These are phyloP conservation scores for Penelope pileata DNA, from an alignment of 2,113 vertebrate species.

Conservation along the genomic window DNA sequence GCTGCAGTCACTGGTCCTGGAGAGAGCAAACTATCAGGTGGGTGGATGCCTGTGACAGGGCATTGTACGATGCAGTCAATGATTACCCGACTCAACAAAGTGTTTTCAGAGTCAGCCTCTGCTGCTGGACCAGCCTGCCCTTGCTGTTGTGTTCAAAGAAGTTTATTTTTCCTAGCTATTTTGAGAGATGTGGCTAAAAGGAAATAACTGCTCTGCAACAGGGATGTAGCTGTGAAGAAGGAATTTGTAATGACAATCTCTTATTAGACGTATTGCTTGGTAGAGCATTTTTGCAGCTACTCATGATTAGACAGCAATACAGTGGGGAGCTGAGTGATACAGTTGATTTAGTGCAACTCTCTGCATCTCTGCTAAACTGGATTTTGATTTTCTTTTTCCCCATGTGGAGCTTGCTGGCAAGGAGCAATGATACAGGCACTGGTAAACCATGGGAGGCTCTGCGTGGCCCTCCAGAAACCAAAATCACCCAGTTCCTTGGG, in stretches of 20 bases:
- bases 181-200: neutral
- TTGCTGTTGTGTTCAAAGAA: neutral
- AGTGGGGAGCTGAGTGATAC: neutral
- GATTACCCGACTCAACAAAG: rapidly evolving
- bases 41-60: neutral
- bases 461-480: neutral
- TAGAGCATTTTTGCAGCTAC: neutral
- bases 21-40: neutral
- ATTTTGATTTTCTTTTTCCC: neutral
- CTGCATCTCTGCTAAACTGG: neutral
- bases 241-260: neutral
- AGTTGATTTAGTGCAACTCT: neutral
- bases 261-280: neutral
- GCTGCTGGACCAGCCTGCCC: neutral
- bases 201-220: neutral
- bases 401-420: neutral
- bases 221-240: neutral
- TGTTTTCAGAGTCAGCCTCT: neutral
- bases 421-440: neutral
- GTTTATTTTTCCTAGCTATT: neutral
- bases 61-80: neutral
- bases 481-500: neutral
- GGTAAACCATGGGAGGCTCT: neutral
- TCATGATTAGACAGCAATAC: neutral
- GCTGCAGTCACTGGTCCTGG: neutral